A percentile compares a stretch with the other conserved stretches of the same genome.
These are phyloP conservation scores for Drosophila tanythrix DNA, from an alignment of 2,888 invertebrate species.

Conservation along the genomic window DNA sequence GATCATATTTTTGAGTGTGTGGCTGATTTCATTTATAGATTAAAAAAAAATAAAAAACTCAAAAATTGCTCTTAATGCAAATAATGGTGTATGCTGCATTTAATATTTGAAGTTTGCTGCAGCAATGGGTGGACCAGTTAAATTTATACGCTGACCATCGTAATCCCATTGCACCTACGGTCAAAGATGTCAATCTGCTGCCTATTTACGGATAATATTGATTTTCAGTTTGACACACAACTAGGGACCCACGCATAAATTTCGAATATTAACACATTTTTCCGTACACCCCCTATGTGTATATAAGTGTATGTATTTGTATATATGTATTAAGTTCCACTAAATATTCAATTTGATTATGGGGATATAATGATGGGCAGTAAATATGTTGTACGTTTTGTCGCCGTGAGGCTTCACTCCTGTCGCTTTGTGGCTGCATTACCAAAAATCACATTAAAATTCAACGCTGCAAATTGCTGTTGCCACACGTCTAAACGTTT, in stretches of 20 bases:
- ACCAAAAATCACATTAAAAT: conserved; percentile 76
- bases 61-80: conserved; percentile 2
- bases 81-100: conserved; percentile 11
- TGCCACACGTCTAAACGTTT: conserved; percentile 71
- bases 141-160: conserved; percentile 37
- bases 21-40: conserved; percentile 21
- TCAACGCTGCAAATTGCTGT: conserved; percentile 59
- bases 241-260: conserved; percentile 35
- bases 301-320: not conserved
- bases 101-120: conserved; percentile 54
- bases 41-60: conserved; percentile 6
- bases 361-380: not conserved
- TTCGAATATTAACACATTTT: conserved; percentile 46
- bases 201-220: conserved; percentile 67
- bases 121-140: conserved; percentile 43
- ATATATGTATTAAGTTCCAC: not conserved
- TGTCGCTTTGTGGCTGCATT: conserved; percentile 47
- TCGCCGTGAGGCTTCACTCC: conserved; percentile 35
- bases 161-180: conserved; percentile 39
- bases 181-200: conserved; percentile 72
- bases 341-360: conserved; percentile 15
- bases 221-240: conserved; percentile 66
- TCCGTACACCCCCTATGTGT: not conserved
- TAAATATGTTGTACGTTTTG: conserved; percentile 16
- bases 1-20: conserved; percentile 31